These are phyloP conservation scores for Pseudomyrmex gracilis DNA, from an alignment of 1,140 invertebrate species.

Conservation along the genomic window DNA sequence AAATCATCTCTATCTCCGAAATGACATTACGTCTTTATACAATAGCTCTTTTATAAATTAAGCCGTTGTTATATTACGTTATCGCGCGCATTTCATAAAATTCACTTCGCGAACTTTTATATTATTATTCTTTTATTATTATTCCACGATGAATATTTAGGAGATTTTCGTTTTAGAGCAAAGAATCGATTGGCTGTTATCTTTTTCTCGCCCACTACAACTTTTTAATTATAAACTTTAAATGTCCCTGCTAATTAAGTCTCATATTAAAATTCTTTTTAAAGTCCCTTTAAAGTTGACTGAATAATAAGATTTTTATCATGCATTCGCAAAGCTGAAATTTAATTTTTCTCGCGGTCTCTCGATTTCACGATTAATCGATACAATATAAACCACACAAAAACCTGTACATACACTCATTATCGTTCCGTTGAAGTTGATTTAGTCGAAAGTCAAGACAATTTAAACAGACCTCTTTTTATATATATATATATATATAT, in stretches of 20 bases:
- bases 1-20: slow-evolving; percentile 17
- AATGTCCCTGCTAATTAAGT: slow-evolving; percentile 55
- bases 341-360: slow-evolving; percentile 34
- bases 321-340: slow-evolving; percentile 21
- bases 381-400: background rate
- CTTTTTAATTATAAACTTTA: slow-evolving; percentile 63
- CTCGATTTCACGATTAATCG: background rate
- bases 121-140: no score
- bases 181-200: background rate
- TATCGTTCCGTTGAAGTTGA: slow-evolving; percentile 45
- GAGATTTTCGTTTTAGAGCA: background rate
- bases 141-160: slow-evolving; percentile 43
- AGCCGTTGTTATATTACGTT: slow-evolving; percentile 1
- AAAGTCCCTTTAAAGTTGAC: slow-evolving; percentile 40
- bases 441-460: slow-evolving; percentile 28
- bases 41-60: background rate
- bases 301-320: slow-evolving; percentile 55
- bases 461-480: slow-evolving; percentile 6
- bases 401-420: background rate
- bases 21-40: no score
- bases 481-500: no score
- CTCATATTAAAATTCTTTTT: slow-evolving; percentile 47
- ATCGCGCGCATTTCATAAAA: background rate
- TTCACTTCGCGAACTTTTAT: background rate
- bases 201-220: slow-evolving; percentile 9